A percentile compares a stretch with the other conserved stretches of the same genome.
Evolutionary conservation across 2,888 invertebrate genomes (phyloP).

Genomic region (Eristalis pertinax): DNA sequence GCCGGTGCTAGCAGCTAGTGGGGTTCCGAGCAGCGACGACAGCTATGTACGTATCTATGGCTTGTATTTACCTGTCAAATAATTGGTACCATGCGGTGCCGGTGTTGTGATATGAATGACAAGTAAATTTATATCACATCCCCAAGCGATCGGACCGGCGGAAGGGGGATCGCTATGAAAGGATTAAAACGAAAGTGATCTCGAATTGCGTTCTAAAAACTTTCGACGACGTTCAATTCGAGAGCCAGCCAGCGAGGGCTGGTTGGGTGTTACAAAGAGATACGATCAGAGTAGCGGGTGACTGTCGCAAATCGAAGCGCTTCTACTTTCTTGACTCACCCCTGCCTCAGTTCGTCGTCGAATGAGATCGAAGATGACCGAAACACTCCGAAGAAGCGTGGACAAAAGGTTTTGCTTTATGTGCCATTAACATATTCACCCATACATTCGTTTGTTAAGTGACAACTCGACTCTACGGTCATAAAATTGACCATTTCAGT

Average conservation of each 20-base stretch:
- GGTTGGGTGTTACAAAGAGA: neutral
- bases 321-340: neutral
- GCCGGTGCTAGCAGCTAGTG: neutral
- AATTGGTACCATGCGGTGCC: constrained; percentile 70
- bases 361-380: neutral
- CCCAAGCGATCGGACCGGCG: neutral
- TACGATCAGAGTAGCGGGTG: neutral
- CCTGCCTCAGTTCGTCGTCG: neutral
- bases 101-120: constrained; percentile 58
- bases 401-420: neutral
- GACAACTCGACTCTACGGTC: neutral
- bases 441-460: neutral
- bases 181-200: constrained; percentile 20
- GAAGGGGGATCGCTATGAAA: neutral
- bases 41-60: constrained; percentile 3
- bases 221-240: neutral
- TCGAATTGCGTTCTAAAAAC: neutral
- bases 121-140: constrained; percentile 7
- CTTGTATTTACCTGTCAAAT: constrained; percentile 52
- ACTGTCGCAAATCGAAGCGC: neutral
- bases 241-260: neutral
- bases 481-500: neutral
- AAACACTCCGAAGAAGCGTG: neutral
- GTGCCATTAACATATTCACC: neutral
- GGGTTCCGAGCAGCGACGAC: neutral